Conservation (phyloP, 1,140 invertebrate species). For the Ceratina calcarata region DNA sequence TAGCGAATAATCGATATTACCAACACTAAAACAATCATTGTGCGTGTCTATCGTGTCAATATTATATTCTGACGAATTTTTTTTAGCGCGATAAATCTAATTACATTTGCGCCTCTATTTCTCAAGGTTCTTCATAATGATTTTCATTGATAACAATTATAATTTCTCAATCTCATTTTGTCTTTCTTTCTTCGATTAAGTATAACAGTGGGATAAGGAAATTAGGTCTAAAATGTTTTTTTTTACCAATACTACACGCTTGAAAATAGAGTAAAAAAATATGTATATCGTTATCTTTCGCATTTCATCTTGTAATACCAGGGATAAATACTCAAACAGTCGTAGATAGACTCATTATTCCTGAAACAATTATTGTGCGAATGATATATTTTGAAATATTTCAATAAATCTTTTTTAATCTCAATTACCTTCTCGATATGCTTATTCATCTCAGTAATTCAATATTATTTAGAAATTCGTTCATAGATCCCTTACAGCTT, state of each 20-base stretch:
- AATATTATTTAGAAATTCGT: not conserved
- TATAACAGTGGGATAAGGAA: not conserved
- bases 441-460: not conserved
- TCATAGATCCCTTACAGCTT: not conserved
- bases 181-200: not conserved
- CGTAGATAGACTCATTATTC: not conserved
- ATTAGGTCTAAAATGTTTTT: not conserved
- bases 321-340: not conserved
- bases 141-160: not conserved
- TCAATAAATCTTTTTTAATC: not conserved
- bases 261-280: slow-evolving; percentile 42
- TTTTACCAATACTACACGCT: not conserved
- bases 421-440: not conserved
- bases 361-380: slow-evolving; percentile 5
- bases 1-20: slow-evolving; percentile 69
- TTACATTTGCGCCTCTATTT: not conserved
- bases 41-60: slow-evolving; percentile 33
- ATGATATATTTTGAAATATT: not conserved
- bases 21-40: slow-evolving; percentile 7
- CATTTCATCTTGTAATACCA: slow-evolving; percentile 1
- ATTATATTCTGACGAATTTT: not conserved
- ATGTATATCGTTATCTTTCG: slow-evolving; percentile 20
- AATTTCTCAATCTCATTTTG: not conserved
- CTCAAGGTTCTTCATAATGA: slow-evolving; percentile 4
- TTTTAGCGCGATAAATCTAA: too few relatives aligned